Conservation (phyloP, 1,140 invertebrate species). For the Propsilocerus akamusi region DNA sequence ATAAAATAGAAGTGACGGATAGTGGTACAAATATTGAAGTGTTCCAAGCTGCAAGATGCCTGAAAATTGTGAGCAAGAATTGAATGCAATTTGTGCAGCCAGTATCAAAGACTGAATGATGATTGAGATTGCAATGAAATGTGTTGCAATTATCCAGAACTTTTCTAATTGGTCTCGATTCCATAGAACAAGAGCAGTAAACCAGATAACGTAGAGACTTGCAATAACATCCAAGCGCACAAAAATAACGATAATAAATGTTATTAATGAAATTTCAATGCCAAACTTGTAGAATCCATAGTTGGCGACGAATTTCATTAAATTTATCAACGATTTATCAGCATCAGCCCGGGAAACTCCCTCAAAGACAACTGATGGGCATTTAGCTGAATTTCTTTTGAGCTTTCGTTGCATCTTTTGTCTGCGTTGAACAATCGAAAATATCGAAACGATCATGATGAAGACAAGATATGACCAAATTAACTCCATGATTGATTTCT, state of each 20-base stretch:
- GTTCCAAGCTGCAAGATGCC: neutral
- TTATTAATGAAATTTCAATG: constrained; percentile 68
- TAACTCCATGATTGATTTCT: too few species aligned
- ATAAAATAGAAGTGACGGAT: too few species aligned
- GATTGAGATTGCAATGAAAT: constrained; percentile 54
- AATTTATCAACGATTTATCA: constrained; percentile 55
- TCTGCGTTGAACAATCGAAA: too few species aligned
- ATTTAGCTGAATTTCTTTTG: too few species aligned
- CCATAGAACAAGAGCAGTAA: constrained; percentile 51
- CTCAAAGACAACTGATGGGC: too few species aligned
- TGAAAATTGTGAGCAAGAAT: neutral
- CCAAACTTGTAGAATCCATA: constrained; percentile 89
- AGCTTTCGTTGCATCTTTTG: too few species aligned
- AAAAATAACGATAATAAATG: constrained; percentile 62
- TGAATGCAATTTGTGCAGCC: constrained; percentile 32
- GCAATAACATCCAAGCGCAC: constrained; percentile 73
- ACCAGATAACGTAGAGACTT: constrained; percentile 64
- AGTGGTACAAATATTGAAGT: neutral
- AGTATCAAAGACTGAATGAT: constrained; percentile 70
- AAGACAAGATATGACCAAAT: too few species aligned
- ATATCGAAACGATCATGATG: too few species aligned
- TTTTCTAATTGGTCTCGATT: constrained; percentile 37
- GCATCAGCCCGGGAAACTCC: too few species aligned
- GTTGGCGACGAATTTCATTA: constrained; percentile 69
- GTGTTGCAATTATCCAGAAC: constrained; percentile 68